phyloP scores from a whole-genome alignment of 2,797 vertebrate species.

The Alca torda region DNA sequence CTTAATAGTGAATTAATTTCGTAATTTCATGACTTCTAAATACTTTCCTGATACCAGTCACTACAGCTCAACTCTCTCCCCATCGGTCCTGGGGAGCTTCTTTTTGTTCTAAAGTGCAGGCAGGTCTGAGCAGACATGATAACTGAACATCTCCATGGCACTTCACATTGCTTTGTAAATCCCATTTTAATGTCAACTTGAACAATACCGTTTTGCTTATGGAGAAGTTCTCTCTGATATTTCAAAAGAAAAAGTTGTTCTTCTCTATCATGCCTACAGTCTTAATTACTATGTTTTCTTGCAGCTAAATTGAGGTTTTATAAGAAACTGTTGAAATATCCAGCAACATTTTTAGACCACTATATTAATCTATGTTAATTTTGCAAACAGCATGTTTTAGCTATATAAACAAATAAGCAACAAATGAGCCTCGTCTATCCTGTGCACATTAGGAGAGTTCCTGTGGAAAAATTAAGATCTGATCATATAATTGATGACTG shows the following conservation, averaged over 20 bases:
- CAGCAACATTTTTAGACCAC: not conserved
- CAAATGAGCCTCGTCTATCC: not conserved
- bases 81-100: not conserved
- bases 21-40: not conserved
- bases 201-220: not conserved
- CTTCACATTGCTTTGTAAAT: not conserved
- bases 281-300: not conserved
- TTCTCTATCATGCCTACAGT: not conserved
- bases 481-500: not conserved
- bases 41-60: not conserved
- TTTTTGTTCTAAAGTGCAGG: not conserved
- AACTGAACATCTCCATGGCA: no score
- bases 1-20: not conserved
- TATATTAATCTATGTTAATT: not conserved
- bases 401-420: not conserved
- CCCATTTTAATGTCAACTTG: not conserved
- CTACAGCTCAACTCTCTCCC: not conserved
- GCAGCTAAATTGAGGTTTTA: not conserved
- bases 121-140: not conserved
- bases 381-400: not conserved
- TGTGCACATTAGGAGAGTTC: not conserved
- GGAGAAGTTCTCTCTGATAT: not conserved
- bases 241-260: not conserved
- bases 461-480: not conserved
- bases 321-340: not conserved